Evolutionary conservation across 2,888 invertebrate species (phyloP), one percentile per base, ranked within the genome.

Genomic region (Dioctria rufipes): DNA sequence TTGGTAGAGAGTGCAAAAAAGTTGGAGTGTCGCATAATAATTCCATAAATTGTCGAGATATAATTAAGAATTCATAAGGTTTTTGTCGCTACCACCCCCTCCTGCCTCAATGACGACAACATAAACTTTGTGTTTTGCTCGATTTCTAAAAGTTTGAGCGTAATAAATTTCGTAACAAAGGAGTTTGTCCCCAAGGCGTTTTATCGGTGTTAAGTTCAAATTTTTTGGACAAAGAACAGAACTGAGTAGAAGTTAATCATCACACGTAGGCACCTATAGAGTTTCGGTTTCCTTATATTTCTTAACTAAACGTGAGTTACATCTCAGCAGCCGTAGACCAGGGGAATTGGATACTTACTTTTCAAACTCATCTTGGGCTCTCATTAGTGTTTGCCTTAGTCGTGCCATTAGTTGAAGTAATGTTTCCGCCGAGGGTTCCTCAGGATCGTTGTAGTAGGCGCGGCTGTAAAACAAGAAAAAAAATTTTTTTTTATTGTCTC

Each of bases 341-440:
- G 25, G 25, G 25, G 25, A 25, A 25, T 66, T 73, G 4, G 67
- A 39, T 66, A 91, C 93, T 92, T 89, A 95, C 95, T 93, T 94
- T 89, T 95, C 94, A 88, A 94, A 91, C 88, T 95, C 95, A 88
- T 94, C 94, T 86, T 93, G 92, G 86, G 94, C 94, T 84, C 94
- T 92, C 86, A 94, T 92, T 83, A 95, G 92, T 85, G 94, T 93
- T 89, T 94, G 94, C 84, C 93, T 93, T 86, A 96, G 92, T 86
- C 94, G 93, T 85, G 93, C 93, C 86, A 95, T 90, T 89, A 95
- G 91, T 85, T 95, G 94, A 90, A 94, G 89, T 81, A 89, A 88
- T 83, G 95, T 92, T 82, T 94, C 94, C 88, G 95, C 94, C 0
- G 95, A 94, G 85, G 95, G 94, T 84, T 94, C 94, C 81, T 93